Evolutionary conservation across 2,888 invertebrate species (phyloP).

Genomic region (Sicus ferrugineus): DNA sequence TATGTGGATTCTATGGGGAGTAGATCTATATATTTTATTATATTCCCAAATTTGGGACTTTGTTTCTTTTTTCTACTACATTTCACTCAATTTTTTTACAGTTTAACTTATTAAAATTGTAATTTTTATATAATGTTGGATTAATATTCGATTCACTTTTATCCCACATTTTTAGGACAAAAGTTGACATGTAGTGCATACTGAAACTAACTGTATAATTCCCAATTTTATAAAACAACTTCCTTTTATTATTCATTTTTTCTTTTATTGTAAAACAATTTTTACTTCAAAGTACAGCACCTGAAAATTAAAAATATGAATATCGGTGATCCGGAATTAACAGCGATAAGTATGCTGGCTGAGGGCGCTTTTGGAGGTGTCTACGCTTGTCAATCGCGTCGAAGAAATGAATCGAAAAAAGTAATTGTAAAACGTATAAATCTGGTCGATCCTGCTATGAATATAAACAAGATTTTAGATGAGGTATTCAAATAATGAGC

Average conservation of each 20-base stretch:
- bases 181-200: background rate
- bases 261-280: no score
- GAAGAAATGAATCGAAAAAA: constrained; percentile 39
- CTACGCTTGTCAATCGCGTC: constrained; percentile 49
- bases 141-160: no score
- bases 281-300: no score
- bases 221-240: background rate
- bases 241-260: no score
- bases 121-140: no score
- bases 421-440: constrained; percentile 61
- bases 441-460: constrained; percentile 49
- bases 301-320: constrained; percentile 45
- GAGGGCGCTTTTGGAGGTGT: constrained; percentile 56
- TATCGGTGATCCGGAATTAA: constrained; percentile 50
- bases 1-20: no score
- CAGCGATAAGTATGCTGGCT: constrained; percentile 51
- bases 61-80: no score
- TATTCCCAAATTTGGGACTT: no score
- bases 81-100: no score
- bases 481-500: constrained; percentile 45
- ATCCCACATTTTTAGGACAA: no score
- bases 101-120: no score
- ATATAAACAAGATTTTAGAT: constrained; percentile 55
- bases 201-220: background rate
- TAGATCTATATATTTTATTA: no score